A percentile compares a stretch with the other conserved stretches of the same genome.
Conservation (phyloP, 1,140 invertebrate species). For the Ooceraea biroi region DNA sequence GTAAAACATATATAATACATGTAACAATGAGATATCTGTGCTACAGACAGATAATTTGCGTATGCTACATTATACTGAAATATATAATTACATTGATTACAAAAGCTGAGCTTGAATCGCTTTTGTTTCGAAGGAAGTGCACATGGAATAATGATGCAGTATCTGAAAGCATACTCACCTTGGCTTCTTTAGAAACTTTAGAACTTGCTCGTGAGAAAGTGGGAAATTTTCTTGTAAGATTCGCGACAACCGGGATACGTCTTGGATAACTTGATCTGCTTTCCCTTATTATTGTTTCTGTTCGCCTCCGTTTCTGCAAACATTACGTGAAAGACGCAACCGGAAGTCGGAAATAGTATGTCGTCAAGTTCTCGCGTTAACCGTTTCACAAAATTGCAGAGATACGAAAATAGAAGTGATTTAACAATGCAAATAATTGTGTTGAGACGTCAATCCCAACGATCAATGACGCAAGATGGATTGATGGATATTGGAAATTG, state of each 20-base stretch:
- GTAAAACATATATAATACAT: slow-evolving; percentile 2
- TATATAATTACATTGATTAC: too few species aligned
- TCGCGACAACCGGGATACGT: background rate
- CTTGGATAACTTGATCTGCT: slow-evolving; percentile 35
- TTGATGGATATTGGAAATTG: too few species aligned
- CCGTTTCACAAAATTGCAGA: slow-evolving; percentile 1
- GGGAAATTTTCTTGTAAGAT: slow-evolving; percentile 14
- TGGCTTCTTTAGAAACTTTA: background rate
- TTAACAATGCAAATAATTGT: slow-evolving; percentile 22
- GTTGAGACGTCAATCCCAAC: too few species aligned
- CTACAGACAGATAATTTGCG: background rate
- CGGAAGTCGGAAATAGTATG: too few species aligned
- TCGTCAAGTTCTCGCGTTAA: too few species aligned
- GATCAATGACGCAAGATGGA: too few species aligned
- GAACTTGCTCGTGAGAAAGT: too few species aligned
- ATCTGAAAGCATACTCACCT: background rate
- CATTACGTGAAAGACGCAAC: background rate
- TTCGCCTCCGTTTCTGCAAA: slow-evolving; percentile 31
- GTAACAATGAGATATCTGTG: background rate
- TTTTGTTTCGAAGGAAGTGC: too few species aligned
- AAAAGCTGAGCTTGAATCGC: too few species aligned
- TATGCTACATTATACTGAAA: background rate
- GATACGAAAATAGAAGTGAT: slow-evolving; percentile 18
- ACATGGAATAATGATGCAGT: too few species aligned
- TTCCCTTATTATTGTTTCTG: slow-evolving; percentile 33